Evolutionary conservation across 1,140 invertebrate genomes (phyloP), one percentile per base, ranked within the genome.

Genomic region (Ostrea edulis): DNA sequence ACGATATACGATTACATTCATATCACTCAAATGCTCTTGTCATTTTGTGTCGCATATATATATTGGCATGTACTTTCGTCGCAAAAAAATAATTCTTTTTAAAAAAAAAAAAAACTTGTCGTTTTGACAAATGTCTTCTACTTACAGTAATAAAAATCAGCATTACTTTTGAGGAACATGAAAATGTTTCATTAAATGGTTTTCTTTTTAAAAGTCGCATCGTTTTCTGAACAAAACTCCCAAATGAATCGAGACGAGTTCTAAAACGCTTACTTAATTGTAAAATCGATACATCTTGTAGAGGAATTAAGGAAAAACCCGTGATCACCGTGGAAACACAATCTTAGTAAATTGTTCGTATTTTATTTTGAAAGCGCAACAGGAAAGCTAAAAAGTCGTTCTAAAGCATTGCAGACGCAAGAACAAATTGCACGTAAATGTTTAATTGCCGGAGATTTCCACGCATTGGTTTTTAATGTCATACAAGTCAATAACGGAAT

Each of bases 241-340:
- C 68, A 14, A 35, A 25, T 11, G 68, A 77, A 29, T 77, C 55
- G 55, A 62, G 55, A 20, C 55, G 55, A 62, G 55, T 62, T 20
- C 25, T 77, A 77, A 77, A 77, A 77, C 22, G 68, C 12, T 12
- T 29, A 29, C 68, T 29, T 77, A 77, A 77, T 77, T 77, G 68
- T 25, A 77, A 77, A 77, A 77, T 77, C 68, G 25, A 77, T 77
- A 29, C 68, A 35, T 77, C 68, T 77, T 77, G 29, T 25, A 35
- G 68, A 77, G 25, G 58, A 77, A 77, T 77, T 77, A 77, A 77
- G 68, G 29, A 77, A 77, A n/a, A 77, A 77, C 68, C 11, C 14
- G 68, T 5, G 29, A 29, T 77, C 68, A 29, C 68, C 68, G 68
- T 77, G 68, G 68, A 77, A 77, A 77, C 68, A 77, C 22, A 77